Conservation (phyloP, 2,113 vertebrate genomes). For the Nothobranchius kuhntae region DNA sequence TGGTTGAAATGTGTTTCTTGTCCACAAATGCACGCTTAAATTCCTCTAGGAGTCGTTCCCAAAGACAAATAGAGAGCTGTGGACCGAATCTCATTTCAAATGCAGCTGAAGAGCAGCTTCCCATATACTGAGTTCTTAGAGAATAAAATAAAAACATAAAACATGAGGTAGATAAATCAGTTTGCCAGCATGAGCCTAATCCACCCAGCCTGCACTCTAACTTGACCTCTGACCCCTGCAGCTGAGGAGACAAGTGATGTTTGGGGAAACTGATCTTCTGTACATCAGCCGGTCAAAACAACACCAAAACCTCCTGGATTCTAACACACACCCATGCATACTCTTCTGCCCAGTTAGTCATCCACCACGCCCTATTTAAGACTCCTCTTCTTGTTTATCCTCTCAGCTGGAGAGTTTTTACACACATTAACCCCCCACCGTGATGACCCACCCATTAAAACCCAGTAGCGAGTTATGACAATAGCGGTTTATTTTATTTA, state of each 20-base stretch:
- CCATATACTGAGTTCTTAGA: too few species aligned
- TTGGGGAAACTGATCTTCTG: constrained; percentile 24
- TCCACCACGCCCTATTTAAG: background rate
- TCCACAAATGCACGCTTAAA: too few species aligned
- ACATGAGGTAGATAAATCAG: background rate
- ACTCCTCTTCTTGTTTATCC: constrained; percentile 29
- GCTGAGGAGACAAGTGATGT: constrained; percentile 32
- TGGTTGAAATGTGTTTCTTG: too few species aligned
- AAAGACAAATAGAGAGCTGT: too few species aligned
- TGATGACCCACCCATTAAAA: constrained; percentile 23
- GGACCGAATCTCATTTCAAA: too few species aligned
- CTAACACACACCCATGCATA: constrained; percentile 11
- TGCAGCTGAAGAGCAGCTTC: too few species aligned
- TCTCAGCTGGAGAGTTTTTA: constrained; percentile 45
- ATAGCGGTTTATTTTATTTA: constrained; percentile 2
- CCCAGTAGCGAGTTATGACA: constrained; percentile 14
- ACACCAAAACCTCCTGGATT: constrained; percentile 24
- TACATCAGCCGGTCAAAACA: constrained; percentile 15
- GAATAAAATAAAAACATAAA: too few species aligned
- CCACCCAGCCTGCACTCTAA: constrained; percentile 14
- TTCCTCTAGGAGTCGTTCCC: too few species aligned
- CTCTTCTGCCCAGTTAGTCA: background rate
- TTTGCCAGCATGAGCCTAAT: constrained; percentile 3
- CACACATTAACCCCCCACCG: constrained; percentile 16
- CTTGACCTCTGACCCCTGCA: constrained; percentile 54